These are phyloP conservation scores for Metridium senile DNA, from an alignment of 92 coral and sea anemone species.

Conservation along the genomic window DNA sequence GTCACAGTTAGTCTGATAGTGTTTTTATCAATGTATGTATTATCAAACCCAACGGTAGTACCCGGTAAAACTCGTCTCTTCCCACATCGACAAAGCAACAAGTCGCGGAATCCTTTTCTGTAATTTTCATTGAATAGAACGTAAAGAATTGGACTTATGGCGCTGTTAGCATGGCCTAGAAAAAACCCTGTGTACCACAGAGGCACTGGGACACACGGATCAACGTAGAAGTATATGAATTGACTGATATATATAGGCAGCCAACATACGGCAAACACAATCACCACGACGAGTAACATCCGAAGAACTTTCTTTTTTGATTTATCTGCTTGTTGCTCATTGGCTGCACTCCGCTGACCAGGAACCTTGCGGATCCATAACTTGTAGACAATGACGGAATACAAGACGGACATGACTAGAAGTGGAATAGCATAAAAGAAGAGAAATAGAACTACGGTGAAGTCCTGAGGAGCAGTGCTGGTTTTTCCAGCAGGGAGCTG, in stretches of 20 bases:
- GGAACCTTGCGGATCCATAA: slow-evolving; percentile 89
- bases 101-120: slow-evolving; percentile 70
- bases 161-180: slow-evolving; percentile 76
- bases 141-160: slow-evolving; percentile 79
- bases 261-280: slow-evolving; percentile 82
- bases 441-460: slow-evolving; percentile 62
- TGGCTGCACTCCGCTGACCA: slow-evolving; percentile 65
- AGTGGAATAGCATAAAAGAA: slow-evolving; percentile 70
- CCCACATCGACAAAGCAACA: slow-evolving; percentile 50
- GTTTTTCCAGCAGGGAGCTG: slow-evolving; percentile 21
- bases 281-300: slow-evolving; percentile 75
- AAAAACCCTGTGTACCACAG: slow-evolving; percentile 60
- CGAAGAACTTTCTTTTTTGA: slow-evolving; percentile 79
- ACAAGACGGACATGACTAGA: slow-evolving; percentile 52
- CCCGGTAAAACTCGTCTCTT: slow-evolving; percentile 45
- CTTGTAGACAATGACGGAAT: slow-evolving; percentile 63
- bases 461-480: slow-evolving; percentile 45
- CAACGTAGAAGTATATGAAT: slow-evolving; percentile 58
- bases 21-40: slow-evolving; percentile 20
- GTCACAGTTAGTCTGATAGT: slow-evolving; percentile 3
- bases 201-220: slow-evolving; percentile 37
- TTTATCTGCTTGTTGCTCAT: slow-evolving; percentile 67
- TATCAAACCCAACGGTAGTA: slow-evolving; percentile 33
- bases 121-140: slow-evolving; percentile 72
- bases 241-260: slow-evolving; percentile 65